A percentile compares a stretch with the other conserved stretches of the same genome.
phyloP scores from a whole-genome alignment of 1,140 invertebrate genomes.

The Lucilia sericata region DNA sequence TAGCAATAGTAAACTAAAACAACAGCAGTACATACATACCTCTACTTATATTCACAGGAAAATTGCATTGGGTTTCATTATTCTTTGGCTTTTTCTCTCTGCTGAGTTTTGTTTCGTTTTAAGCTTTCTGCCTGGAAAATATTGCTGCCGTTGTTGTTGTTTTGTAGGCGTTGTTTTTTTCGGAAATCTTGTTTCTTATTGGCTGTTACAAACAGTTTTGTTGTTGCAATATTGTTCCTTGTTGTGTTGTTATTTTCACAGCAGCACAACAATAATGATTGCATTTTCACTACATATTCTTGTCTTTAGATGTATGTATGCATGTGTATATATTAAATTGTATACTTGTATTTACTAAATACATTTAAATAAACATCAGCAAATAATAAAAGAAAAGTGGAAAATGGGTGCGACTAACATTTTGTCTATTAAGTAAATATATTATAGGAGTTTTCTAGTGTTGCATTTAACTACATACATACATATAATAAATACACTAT shows the following conservation, averaged over 20 bases:
- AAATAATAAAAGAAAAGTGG: too few relatives aligned
- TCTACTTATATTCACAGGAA: not conserved
- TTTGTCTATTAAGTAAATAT: not conserved
- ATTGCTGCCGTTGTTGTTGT: not conserved
- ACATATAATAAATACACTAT: not conserved
- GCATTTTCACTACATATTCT: conserved; percentile 1
- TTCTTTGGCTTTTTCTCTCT: not conserved
- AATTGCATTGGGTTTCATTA: conserved; percentile 5
- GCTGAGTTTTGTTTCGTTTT: not conserved
- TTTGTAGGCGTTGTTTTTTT: conserved; percentile 8
- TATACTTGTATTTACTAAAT: conserved; percentile 3
- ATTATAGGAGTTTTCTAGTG: not conserved
- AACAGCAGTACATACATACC: not conserved
- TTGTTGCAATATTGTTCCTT: conserved; percentile 9
- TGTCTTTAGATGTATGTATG: not conserved
- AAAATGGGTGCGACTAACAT: not conserved
- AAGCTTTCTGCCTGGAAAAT: not conserved
- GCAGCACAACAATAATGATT: not conserved
- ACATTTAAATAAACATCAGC: not conserved
- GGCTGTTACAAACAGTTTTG: not conserved
- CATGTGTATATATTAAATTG: not conserved
- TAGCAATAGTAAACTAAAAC: conserved; percentile 23
- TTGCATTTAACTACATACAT: not conserved
- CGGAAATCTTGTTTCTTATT: not conserved
- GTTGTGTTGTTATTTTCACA: conserved; percentile 6